Evolutionary conservation across 2,113 vertebrate genomes (phyloP), one percentile per base, ranked within the genome.

Genomic region (Narcine bancroftii): DNA sequence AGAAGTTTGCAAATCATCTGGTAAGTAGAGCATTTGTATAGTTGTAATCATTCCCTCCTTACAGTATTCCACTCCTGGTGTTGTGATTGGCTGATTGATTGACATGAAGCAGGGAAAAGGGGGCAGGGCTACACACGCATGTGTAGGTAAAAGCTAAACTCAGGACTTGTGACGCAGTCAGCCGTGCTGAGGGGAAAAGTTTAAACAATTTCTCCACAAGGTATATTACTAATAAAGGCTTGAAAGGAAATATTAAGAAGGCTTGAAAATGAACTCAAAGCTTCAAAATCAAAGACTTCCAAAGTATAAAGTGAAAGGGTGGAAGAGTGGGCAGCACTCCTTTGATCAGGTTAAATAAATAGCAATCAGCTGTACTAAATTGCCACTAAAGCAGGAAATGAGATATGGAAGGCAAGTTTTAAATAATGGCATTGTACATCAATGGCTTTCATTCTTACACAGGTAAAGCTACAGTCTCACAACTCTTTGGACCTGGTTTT

Each of bases 11-110:
- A 17, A 85, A 17, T 15, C 5, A 15, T 69, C 15, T 10, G 39
- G 13, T 91, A 26, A 69, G 24, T 29, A 33, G 89, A 47, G 42
- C 39, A 69, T 69, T 39, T 0, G 29, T 69, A 5, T 66, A 47
- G 66, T 81, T 45, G 39, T 24, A 10, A 91, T 47, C 60, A 39
- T 91, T 91, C 87, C 87, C 66, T 69, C 29, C 13, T 91, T 91
- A 17, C 65, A 45, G 65, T 66, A 91, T 45, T 91, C 89, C 89
- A 91, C 42, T 91, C 89, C 89, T 91, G 89, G 89, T 91, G 65
- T 71, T 91, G 65, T 71, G 45, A 45, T 69, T 91, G 65, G 26
- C 89, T 91, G 63, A 24, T 69, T 69, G 89, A 91, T 91, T 91
- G 89, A 91, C 63, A 66, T 24, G 65, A 69, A 69, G 24, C 63